phyloP scores from a whole-genome alignment of 1,140 invertebrate species.

The Cydia amplana region DNA sequence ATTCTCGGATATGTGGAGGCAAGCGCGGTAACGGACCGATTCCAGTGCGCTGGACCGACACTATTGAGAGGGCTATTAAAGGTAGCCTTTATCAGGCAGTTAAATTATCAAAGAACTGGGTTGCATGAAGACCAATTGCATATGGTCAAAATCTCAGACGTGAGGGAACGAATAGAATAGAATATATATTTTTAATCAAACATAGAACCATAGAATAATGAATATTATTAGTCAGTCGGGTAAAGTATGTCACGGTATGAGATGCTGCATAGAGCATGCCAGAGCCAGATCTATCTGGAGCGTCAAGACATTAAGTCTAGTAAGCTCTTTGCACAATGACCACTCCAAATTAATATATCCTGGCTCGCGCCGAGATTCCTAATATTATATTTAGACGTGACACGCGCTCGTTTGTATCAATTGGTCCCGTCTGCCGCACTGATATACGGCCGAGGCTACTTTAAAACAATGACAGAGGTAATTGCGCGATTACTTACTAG shows the following conservation, averaged over 20 bases:
- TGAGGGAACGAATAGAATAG: too few relatives aligned
- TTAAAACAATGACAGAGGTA: conserved; percentile 77
- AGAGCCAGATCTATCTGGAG: conserved; percentile 23
- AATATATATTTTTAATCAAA: too few relatives aligned
- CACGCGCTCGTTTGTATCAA: conserved; percentile 79
- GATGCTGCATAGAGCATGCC: background rate
- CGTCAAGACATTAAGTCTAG: conserved; percentile 26
- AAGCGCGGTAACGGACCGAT: too few relatives aligned
- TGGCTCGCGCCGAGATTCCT: conserved; percentile 79
- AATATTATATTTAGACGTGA: conserved; percentile 80
- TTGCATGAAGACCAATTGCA: too few relatives aligned
- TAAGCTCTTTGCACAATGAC: conserved; percentile 60
- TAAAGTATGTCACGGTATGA: conserved; percentile 1
- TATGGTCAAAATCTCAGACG: too few relatives aligned
- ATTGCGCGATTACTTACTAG: conserved; percentile 76
- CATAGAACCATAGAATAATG: too few relatives aligned
- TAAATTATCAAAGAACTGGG: too few relatives aligned
- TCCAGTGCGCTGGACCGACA: too few relatives aligned
- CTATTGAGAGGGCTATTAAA: too few relatives aligned
- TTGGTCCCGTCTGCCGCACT: conserved; percentile 74
- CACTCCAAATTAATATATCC: conserved; percentile 78
- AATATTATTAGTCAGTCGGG: background rate
- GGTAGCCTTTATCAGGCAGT: too few relatives aligned
- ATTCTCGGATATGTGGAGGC: too few relatives aligned
- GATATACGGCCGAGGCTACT: conserved; percentile 77